Base-by-base conservation (phyloP, 2,113 vertebrate species). In the Tonatia bakeri region DNA sequence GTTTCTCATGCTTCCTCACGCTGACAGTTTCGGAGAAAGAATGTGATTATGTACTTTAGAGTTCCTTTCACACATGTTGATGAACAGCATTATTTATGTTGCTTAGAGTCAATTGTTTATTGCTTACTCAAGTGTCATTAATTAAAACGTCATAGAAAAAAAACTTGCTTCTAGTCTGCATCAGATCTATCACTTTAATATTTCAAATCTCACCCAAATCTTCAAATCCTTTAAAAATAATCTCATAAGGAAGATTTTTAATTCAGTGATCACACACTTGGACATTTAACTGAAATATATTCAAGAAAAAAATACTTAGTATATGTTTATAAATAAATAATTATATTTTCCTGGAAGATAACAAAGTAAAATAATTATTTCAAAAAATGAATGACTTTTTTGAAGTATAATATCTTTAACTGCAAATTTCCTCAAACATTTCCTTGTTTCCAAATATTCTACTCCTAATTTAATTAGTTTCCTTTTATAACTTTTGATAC, bases 111-210 rank as follows among this genome's bases (percentile, higher is more conserved):
- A 90, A 90, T 7, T 81, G 56, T 87, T 88, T 96, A 64, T 70
- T 96, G 56, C 15, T 95, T 92, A 73, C 24, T 96, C 45, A 96
- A 94, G 38, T 88, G 12, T 4, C 17, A 93, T 67, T 84, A 15
- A 92, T 95, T 85, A 94, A 77, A 97, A 96, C 67, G 70, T 80
- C 40, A 12, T 50, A 81, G 82, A 81, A 15, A 94, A 94, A 97
- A 90, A 50, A 95, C 7, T 24, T 70, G 82, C 61, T 33, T 28
- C 36, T 33, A 76, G 31, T 28, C 28, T 20, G 33, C 1, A 38
- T 87, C 12, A 45, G 87, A 96, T 96, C 80, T 22, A 45, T 87
- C 33, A 70, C 13, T 22, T 50, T 5, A 45, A 7, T 40, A 83
- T 88, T 70, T 61, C 4, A 52, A 47, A 61, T 83, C 0, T 22